Base-by-base conservation (phyloP, 2,797 vertebrate genomes). In the Cottoperca gobio region DNA sequence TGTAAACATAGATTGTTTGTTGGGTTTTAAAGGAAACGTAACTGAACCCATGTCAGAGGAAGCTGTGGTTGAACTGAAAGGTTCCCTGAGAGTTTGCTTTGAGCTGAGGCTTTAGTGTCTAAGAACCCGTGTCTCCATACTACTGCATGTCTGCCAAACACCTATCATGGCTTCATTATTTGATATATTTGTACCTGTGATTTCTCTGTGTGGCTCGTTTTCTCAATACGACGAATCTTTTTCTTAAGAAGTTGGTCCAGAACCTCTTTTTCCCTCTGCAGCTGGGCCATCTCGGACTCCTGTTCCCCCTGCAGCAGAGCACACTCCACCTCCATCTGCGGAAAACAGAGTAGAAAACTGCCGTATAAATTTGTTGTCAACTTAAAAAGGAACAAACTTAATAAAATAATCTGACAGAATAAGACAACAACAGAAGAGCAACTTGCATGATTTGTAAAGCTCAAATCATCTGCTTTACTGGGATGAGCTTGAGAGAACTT, bases 291-390 rank as follows among this genome's bases (percentile, higher is more conserved):
- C 93, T 99, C 97, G 0, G 97, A 96, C 91, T 97, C 96, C 86
- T 97, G 96, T 67, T 99, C 97, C 46, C 97, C 97, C 28, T 98
- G 97, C 92, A 99, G 92, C 84, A 99, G 93, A 73, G 97, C 97
- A 83, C 95, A 96, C 94, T 99, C 97, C 92, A 99, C 97, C 94
- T 98, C 97, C 96, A 97, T 88, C 97, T 99, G 92, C 75, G 94
- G 78, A 13, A 60, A 67, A 35, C 12, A 76, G 16, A 23, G 33
- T 12, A 33, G 52, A 35, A 42, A 62, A 23, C 8, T 11, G 2
- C 5, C 13, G 3, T 2, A 24, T 8, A 39, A 54, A 54, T 33
- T 0, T 9, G 33, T 21, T 35, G 16, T 23, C 16, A 23, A 13
- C 19, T 17, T 16, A 19, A 58, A 63, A 55, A 21, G 11, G 61